Conservation (phyloP, 2,113 vertebrate species). For the Mesocricetus auratus region DNA sequence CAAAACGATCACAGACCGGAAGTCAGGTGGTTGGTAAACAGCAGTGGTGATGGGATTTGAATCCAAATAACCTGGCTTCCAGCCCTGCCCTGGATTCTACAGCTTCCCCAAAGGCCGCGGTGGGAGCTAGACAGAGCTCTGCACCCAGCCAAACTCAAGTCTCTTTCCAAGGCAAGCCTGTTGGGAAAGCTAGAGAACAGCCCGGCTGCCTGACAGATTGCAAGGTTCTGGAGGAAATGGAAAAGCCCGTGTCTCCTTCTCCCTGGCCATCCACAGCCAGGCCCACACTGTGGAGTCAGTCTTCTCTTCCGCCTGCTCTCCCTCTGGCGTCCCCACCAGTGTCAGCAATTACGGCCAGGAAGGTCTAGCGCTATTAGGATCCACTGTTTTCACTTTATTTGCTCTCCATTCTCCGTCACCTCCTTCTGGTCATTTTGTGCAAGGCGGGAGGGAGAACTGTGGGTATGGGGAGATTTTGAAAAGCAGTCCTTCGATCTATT, state of each 20-base stretch:
- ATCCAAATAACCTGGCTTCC: neutral
- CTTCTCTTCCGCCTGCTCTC: no score
- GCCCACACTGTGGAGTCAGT: no score
- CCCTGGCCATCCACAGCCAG: neutral
- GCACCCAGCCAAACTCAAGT: accelerated
- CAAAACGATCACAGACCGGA: neutral
- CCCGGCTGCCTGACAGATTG: neutral
- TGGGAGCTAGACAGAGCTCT: neutral
- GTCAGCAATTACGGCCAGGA: neutral
- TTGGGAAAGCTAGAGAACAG: neutral
- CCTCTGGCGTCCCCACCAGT: neutral
- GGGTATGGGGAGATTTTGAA: slow-evolving; percentile 27
- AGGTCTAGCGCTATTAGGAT: neutral
- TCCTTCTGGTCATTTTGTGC: slow-evolving; percentile 2
- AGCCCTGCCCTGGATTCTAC: neutral
- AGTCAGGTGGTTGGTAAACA: neutral
- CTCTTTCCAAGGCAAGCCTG: neutral
- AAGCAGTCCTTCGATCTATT: neutral
- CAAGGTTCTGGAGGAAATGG: neutral
- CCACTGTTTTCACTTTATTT: slow-evolving; percentile 13
- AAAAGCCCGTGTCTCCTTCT: neutral
- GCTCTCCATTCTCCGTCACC: slow-evolving; percentile 12
- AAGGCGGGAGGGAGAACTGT: neutral
- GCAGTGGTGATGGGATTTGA: neutral
- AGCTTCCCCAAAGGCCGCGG: neutral